These are phyloP conservation scores for Hedychridium roseum DNA, from an alignment of 2,888 invertebrate species.

Conservation along the genomic window DNA sequence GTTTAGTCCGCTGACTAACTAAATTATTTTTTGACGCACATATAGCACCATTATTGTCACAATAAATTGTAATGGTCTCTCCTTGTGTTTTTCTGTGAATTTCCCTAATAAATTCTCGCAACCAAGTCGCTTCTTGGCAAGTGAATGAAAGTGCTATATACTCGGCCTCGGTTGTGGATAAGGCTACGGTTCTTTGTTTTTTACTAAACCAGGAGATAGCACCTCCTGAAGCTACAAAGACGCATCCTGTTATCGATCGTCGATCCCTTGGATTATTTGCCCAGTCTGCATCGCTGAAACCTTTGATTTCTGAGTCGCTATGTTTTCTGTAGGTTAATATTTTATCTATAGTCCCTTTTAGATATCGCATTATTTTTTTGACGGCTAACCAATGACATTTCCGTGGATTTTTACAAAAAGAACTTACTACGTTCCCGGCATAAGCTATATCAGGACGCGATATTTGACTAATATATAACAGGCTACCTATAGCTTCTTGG, in stretches of 20 bases:
- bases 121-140: slow-evolving; percentile 2
- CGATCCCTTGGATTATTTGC: slow-evolving; percentile 8
- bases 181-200: slow-evolving; percentile 14
- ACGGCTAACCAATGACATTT: slow-evolving; percentile 47
- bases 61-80: too few relatives aligned
- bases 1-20: slow-evolving; percentile 7
- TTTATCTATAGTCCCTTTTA: slow-evolving; percentile 31
- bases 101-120: neutral
- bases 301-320: slow-evolving; percentile 14
- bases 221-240: slow-evolving; percentile 4
- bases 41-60: too few relatives aligned
- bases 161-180: slow-evolving; percentile 6
- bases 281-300: slow-evolving; percentile 39
- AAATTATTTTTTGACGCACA: neutral
- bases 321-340: slow-evolving; percentile 29
- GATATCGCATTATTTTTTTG: slow-evolving; percentile 45
- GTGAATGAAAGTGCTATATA: slow-evolving; percentile 8
- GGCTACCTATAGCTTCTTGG: too few relatives aligned
- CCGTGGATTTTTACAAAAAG: too few relatives aligned
- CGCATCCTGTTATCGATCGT: slow-evolving; percentile 17
- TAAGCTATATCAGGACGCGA: too few relatives aligned
- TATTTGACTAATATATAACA: too few relatives aligned
- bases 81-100: too few relatives aligned
- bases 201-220: slow-evolving; percentile 16
- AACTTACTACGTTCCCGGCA: too few relatives aligned